Evolutionary conservation across 1,140 invertebrate genomes (phyloP).

Genomic region (Megathymus violae): DNA sequence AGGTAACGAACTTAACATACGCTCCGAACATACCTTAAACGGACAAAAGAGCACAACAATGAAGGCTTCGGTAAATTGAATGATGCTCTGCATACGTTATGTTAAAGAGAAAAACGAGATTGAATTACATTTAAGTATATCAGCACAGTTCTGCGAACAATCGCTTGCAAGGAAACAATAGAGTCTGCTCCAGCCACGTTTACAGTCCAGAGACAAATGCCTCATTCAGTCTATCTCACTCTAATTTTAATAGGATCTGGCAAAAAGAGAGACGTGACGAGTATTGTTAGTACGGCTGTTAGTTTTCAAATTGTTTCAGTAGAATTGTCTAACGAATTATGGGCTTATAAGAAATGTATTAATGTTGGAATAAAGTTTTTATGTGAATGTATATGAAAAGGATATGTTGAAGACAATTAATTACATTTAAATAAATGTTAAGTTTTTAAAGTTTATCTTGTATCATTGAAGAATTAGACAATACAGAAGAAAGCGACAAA

Average conservation of each 20-base stretch:
- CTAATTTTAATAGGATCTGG: constrained; percentile 34
- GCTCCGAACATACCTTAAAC: not conserved
- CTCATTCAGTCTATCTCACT: constrained; percentile 18
- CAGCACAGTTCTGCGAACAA: constrained; percentile 21
- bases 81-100: constrained; percentile 9
- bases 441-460: too few relatives aligned
- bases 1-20: not conserved
- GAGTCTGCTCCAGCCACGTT: constrained; percentile 21
- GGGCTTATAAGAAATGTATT: not conserved
- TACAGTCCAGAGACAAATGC: constrained; percentile 30
- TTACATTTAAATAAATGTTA: too few relatives aligned
- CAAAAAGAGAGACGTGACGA: constrained; percentile 31
- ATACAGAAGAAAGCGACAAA: too few relatives aligned
- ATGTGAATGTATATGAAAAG: too few relatives aligned
- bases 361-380: too few relatives aligned
- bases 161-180: constrained; percentile 23
- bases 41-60: not conserved
- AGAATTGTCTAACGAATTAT: constrained; percentile 7
- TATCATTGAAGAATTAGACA: too few relatives aligned
- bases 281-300: constrained; percentile 18
- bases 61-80: constrained; percentile 9
- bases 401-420: too few relatives aligned
- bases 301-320: constrained; percentile 1
- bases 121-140: constrained; percentile 29
- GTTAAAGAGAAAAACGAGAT: constrained; percentile 22